Conservation (phyloP, 2,113 vertebrate species). For the Casuarius casuarius region DNA sequence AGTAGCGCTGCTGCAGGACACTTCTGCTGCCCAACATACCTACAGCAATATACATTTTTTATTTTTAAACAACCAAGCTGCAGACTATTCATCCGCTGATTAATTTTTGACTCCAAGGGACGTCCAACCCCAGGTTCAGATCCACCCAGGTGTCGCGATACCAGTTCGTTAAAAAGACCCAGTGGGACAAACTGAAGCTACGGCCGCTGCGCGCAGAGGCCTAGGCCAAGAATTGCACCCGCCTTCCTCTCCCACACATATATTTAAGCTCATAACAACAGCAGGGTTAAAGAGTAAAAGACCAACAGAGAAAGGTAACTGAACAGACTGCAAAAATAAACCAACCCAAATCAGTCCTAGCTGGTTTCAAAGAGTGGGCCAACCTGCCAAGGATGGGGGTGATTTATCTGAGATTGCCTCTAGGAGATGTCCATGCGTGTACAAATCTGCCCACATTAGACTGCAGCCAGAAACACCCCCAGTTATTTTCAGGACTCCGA, state of each 20-base stretch:
- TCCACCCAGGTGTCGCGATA: background rate
- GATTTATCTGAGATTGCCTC: background rate
- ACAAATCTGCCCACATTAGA: background rate
- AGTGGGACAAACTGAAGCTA: background rate
- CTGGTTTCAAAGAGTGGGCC: rapidly evolving
- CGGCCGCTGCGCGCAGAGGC: background rate
- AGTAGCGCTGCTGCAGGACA: background rate
- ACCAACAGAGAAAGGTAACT: background rate
- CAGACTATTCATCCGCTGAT: background rate
- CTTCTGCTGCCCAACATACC: background rate
- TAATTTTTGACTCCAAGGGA: background rate
- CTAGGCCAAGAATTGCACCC: background rate
- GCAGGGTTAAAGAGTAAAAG: background rate
- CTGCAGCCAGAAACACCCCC: background rate
- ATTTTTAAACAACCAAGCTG: background rate
- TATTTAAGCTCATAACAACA: background rate
- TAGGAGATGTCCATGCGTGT: background rate
- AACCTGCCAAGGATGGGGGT: background rate
- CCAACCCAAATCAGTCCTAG: background rate
- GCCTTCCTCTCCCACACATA: background rate
- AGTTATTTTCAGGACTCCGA: background rate
- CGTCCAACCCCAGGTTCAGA: background rate
- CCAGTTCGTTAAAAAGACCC: background rate
- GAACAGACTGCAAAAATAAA: background rate
- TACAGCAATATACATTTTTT: background rate